Evolutionary conservation across 2,797 vertebrate species (phyloP).

Genomic region (Champsocephalus esox): DNA sequence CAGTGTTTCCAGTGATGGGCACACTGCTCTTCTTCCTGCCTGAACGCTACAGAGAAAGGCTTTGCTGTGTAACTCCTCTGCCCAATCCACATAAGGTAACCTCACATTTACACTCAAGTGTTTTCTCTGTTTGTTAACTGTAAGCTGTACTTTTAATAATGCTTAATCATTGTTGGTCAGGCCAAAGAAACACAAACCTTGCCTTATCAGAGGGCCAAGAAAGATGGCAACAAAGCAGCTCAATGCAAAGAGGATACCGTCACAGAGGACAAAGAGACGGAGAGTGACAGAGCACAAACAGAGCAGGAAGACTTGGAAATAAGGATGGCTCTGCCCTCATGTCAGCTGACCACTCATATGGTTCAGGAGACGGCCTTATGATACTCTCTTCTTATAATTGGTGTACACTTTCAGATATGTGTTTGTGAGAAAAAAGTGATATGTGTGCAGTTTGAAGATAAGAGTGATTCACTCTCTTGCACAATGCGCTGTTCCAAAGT

Average conservation of each 20-base stretch:
- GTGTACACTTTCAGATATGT: background rate
- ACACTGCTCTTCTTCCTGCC: constrained; percentile 91
- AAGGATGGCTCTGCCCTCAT: constrained; percentile 31
- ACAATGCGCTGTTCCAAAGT: constrained; percentile 18
- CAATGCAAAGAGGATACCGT: constrained; percentile 67
- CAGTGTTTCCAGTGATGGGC: constrained; percentile 90
- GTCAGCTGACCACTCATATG: constrained; percentile 44
- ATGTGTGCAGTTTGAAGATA: background rate
- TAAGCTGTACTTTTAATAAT: background rate
- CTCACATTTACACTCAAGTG: background rate
- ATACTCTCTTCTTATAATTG: constrained; percentile 24
- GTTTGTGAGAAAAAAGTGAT: no score
- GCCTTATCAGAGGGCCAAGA: constrained; percentile 76
- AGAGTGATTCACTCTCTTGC: constrained; percentile 9
- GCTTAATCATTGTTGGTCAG: constrained; percentile 47
- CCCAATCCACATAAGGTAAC: constrained; percentile 77
- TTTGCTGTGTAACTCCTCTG: constrained; percentile 84
- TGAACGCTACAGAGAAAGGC: constrained; percentile 79
- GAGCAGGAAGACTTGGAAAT: constrained; percentile 55
- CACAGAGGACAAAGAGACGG: constrained; percentile 62
- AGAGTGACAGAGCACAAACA: constrained; percentile 38
- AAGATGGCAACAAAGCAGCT: constrained; percentile 68
- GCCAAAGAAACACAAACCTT: constrained; percentile 50
- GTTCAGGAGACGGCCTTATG: constrained; percentile 84
- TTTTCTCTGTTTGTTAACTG: background rate